These are phyloP conservation scores for Rhopilema esculentum DNA, from an alignment of 30 jellyfish, hydroid and myxozoan species.

Conservation along the genomic window DNA sequence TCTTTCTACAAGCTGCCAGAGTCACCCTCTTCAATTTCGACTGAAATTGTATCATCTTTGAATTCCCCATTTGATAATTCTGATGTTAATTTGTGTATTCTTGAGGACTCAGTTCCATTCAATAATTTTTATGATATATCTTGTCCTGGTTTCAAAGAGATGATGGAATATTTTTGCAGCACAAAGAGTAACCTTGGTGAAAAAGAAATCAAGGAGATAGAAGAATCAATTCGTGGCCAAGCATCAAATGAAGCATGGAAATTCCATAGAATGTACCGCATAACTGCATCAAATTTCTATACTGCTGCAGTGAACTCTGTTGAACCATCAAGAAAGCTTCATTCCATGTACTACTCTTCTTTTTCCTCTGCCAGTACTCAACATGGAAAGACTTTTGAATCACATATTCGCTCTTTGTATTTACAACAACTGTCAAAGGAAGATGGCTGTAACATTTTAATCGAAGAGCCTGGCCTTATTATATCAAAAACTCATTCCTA, in stretches of 20 bases:
- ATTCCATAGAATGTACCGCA: conserved; percentile 16
- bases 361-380: conserved; percentile 7
- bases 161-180: conserved; percentile 1
- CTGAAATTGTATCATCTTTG: conserved; percentile 27
- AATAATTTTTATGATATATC: conserved; percentile 16
- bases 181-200: neutral
- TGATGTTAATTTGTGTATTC: conserved; percentile 3
- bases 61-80: conserved; percentile 26
- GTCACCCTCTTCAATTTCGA: conserved; percentile 22
- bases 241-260: conserved; percentile 30
- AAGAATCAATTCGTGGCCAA: conserved; percentile 26
- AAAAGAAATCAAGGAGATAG: neutral
- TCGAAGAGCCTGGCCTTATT: conserved; percentile 22
- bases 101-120: conserved; percentile 1
- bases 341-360: conserved; percentile 15
- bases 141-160: conserved; percentile 15
- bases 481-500: neutral
- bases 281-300: conserved; percentile 23
- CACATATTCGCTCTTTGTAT: conserved; percentile 8
- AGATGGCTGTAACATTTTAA: neutral
- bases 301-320: conserved; percentile 34
- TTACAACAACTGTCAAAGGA: neutral
- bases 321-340: conserved; percentile 7
- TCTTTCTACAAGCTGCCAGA: conserved; percentile 28
- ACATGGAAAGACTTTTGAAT: conserved; percentile 1